Base-by-base conservation (phyloP, 2,888 invertebrate species). In the Diarsia rubi region DNA sequence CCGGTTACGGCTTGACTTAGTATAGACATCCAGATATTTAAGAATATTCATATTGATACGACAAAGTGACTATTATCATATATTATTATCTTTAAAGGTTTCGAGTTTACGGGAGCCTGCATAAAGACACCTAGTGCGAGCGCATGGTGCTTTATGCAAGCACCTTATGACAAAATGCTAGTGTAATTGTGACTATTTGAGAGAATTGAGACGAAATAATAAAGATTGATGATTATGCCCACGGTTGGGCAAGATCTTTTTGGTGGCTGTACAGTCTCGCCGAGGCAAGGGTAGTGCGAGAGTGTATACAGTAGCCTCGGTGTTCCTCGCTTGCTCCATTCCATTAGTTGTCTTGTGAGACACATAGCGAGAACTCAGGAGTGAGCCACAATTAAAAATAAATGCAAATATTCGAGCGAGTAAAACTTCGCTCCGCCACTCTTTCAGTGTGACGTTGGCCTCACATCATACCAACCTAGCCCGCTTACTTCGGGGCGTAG, bases 1-100 rank as follows among this genome's bases (percentile, higher is more conserved):
- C 49, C 31, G 1, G 1, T n/a, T 80, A 64, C 31, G 24, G 54
- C 44, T 0, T 24, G 3, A 49, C 44, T 49, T 16, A 62, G 11
- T 54, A 76, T 31, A 79, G 62, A 79, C 73, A 72, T 72, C 16
- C 24, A 70, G 47, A 44, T 4, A 69, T 69, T 78, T 12, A 27
- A 62, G 24, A 8, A 24, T 37, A 21, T 73, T 37, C 37, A 45
- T 44, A 24, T 16, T 54, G 21, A 45, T 60, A 49, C 16, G 24
- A 21, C 9, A 73, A 73, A 45, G 16, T 42, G 37, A 24, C 12
- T 27, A 19, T 12, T 11, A 52, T 4, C 42, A 24, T 44, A 4
- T 27, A 19, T 12, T 9, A 42, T 8, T 52, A 21, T 44, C 0
- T 74, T 24, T 44, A 45, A 52, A 62, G n/a, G 14, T n/a, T 54